Base-by-base conservation (phyloP, 2,888 invertebrate genomes). In the Spialia ferax region DNA sequence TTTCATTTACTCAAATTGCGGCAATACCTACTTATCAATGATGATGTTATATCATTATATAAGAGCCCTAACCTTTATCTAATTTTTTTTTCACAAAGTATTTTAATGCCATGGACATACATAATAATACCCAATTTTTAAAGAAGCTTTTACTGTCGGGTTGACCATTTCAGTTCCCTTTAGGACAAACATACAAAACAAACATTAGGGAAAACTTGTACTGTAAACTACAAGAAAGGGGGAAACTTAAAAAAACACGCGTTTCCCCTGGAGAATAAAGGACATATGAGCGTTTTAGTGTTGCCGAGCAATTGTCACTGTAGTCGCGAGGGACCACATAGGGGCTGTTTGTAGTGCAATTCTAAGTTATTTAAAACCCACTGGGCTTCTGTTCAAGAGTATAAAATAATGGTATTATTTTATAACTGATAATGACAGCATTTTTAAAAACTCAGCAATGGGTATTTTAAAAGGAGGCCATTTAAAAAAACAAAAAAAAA, bases 301-400 rank as follows among this genome's bases (percentile, higher is more conserved):
- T 69, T 75, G 69, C 70, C 66, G 70, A 75, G 75, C 85, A 83
- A 85, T 86, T 85, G 86, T 86, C 85, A 76, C 80, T 62, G 75
- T 66, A 69, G 74, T 72, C 86, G 69, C 84, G 71, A 66, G 87
- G 85, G 86, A 85, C 69, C 59, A 61, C 22, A 67, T 75, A 73
- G 71, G 72, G 72, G 65, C 68, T 50, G 70, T 72, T 72, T 69
- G 74, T 76, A 76, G 74, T 71, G 54, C 67, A 64, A 67, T 64
- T 70, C 60, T 64, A 71, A 63, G 64, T 68, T 70, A 60, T 69
- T 73, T 68, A 63, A 72, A 70, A 66, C 62, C 55, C 63, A 70
- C 66, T 56, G 38, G 54, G 65, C 15, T 52, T 15, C 45, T 50
- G 45, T 57, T 68, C 11, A 68, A 48, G 8, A 22, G n/a, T 20